These are phyloP conservation scores for Acinonyx jubatus DNA, from an alignment of 2,113 vertebrate species.

Conservation along the genomic window DNA sequence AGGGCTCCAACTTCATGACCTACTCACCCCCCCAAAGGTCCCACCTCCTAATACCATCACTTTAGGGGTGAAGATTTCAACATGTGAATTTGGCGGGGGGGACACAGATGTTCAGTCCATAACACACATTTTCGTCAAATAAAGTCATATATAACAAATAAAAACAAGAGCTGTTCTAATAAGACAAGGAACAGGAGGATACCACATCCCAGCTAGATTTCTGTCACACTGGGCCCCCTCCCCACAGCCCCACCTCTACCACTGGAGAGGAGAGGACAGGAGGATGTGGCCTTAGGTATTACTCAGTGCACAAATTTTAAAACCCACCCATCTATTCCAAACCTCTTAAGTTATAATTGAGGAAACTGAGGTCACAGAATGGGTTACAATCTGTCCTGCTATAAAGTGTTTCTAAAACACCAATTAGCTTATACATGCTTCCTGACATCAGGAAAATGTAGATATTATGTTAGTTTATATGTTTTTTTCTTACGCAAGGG, in stretches of 20 bases:
- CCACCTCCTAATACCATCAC: neutral
- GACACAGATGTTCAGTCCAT: neutral
- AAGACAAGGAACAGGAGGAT: neutral
- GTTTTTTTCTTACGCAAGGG: neutral
- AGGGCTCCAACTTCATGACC: neutral
- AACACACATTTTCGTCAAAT: neutral
- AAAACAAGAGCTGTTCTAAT: neutral
- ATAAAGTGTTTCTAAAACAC: neutral
- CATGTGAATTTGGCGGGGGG: neutral
- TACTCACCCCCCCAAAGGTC: neutral
- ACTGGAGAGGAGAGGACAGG: neutral
- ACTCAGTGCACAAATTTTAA: neutral
- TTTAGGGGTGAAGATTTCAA: neutral
- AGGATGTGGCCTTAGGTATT: neutral
- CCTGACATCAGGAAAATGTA: neutral
- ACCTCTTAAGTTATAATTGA: neutral
- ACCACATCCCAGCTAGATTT: neutral
- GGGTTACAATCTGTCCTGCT: neutral
- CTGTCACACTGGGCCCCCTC: neutral
- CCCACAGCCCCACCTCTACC: neutral
- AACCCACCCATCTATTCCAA: neutral
- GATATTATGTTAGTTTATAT: neutral
- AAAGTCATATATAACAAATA: constrained; percentile 7
- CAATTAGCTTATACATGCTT: neutral
- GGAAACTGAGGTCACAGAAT: neutral